A percentile compares a stretch with the other conserved stretches of the same genome.
Conservation (phyloP, 2,888 invertebrate genomes). For the Ectobius pallidus region DNA sequence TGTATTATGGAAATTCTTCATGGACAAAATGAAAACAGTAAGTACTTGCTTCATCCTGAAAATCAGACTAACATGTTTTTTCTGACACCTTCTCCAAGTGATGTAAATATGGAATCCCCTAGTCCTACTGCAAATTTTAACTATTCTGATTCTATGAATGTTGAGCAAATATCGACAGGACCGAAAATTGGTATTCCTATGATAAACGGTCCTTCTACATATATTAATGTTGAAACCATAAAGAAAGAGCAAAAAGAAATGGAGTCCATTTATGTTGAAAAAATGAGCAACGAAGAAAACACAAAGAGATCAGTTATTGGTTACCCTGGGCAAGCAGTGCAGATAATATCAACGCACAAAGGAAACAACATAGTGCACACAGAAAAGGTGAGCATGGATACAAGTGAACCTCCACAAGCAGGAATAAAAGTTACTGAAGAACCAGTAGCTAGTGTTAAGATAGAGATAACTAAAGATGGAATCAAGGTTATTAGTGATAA, state of each 20-base stretch:
- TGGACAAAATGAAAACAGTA: conserved; percentile 37
- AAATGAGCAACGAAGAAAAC: conserved; percentile 42
- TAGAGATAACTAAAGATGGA: conserved; percentile 78
- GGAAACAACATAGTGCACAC: conserved; percentile 36
- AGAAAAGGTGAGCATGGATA: conserved; percentile 41
- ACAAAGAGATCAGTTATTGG: conserved; percentile 40
- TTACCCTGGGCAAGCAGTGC: conserved; percentile 45
- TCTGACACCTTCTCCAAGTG: conserved; percentile 62
- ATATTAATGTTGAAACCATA: conserved; percentile 49
- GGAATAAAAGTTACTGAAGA: conserved; percentile 50
- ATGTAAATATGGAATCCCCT: conserved; percentile 59
- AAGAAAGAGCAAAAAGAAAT: conserved; percentile 52
- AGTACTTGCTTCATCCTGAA: conserved; percentile 40
- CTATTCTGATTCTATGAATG: conserved; percentile 9
- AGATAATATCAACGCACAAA: conserved; percentile 42
- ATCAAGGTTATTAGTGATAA: conserved; percentile 81
- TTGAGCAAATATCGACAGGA: not conserved
- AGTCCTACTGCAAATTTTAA: conserved; percentile 51
- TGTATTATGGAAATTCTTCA: too few species aligned
- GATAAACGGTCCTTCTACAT: conserved; percentile 36
- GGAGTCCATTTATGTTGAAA: conserved; percentile 21
- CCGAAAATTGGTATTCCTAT: not conserved
- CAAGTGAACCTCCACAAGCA: not conserved
- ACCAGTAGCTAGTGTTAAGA: conserved; percentile 65
- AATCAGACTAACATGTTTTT: conserved; percentile 47